Evolutionary conservation across 2,888 invertebrate species (phyloP), one percentile per base, ranked within the genome.

Genomic region (Apeira syringaria): DNA sequence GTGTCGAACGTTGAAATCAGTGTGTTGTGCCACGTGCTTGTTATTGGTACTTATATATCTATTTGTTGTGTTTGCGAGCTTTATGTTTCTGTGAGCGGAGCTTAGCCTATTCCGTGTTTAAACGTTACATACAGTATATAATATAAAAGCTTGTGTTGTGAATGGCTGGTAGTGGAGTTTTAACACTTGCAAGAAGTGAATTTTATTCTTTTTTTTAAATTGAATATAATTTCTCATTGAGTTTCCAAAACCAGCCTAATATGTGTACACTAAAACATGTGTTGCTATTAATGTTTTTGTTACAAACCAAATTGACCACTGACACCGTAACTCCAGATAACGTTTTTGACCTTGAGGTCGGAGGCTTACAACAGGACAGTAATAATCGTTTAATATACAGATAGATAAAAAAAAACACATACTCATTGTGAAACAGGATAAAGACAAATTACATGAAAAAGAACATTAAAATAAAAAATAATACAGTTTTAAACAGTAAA

Each of bases 301-400:
- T 89, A 89, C 89, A 80, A 88, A 89, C 89, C 89, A 89, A 86
- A 70, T 88, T 87, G 68, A 89, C 89, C 77, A 89, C 89, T 68
- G 89, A 89, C 79, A 89, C 89, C 78, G 89, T 89, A 53, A 89
- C 87, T 71, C 77, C 89, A 60, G 88, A 87, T 64, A 86, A 82
- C 50, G 87, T 80, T 84, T 87, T 86, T 57, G 88, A 86, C 79
- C 86, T 85, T 73, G 87, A 77, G 59, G 72, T 71, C 62, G 86
- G 73, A 78, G 79, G 84, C 87, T 87, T 86, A 78, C 59, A 78
- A 80, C 59, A 83, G 75, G 79, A 84, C 68, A 84, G 77, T 68
- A 82, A 80, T 61, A 76, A 62, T 59, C 27, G 68, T 84, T 83
- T 72, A 84, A 67, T 80, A 74, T 52, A 51, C 68, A 61, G 52